phyloP scores from a whole-genome alignment of 1,140 invertebrate species.

The Habropoda laboriosa region DNA sequence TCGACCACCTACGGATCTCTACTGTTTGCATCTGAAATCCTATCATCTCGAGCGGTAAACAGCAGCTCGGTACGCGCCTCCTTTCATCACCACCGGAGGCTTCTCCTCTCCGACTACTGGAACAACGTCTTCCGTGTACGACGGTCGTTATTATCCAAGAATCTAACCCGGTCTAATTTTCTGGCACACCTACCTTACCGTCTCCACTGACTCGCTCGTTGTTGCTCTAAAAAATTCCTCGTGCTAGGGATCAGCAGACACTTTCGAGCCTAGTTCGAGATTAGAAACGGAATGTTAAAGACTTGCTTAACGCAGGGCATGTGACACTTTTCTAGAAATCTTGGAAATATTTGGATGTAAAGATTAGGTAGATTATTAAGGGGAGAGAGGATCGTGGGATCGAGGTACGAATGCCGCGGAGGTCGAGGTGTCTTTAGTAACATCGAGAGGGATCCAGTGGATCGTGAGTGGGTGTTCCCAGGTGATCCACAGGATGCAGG shows the following conservation, averaged over 20 bases:
- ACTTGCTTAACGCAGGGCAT: conserved; percentile 22
- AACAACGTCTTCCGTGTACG: too few relatives aligned
- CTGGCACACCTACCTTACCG: not conserved
- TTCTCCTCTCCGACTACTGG: too few relatives aligned
- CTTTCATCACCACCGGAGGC: too few relatives aligned
- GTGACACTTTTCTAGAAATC: too few relatives aligned
- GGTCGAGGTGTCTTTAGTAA: conserved; percentile 68
- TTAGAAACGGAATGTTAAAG: conserved; percentile 45
- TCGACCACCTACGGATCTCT: not conserved
- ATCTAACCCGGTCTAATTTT: not conserved
- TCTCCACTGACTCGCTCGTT: too few relatives aligned
- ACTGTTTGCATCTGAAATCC: not conserved
- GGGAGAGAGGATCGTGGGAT: conserved; percentile 67
- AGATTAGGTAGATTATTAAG: conserved; percentile 9
- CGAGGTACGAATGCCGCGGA: conserved; percentile 53
- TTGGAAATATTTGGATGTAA: not conserved
- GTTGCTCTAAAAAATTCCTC: not conserved
- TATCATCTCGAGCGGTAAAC: not conserved
- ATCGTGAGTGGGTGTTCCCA: conserved; percentile 75
- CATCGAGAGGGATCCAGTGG: conserved; percentile 48
- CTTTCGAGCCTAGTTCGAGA: not conserved
- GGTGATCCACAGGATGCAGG: conserved; percentile 52
- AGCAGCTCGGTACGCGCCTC: not conserved
- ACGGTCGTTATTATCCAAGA: conserved; percentile 29
- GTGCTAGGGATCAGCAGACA: too few relatives aligned